phyloP scores from a whole-genome alignment of 2,888 invertebrate species.

The Pandemis heparana region DNA sequence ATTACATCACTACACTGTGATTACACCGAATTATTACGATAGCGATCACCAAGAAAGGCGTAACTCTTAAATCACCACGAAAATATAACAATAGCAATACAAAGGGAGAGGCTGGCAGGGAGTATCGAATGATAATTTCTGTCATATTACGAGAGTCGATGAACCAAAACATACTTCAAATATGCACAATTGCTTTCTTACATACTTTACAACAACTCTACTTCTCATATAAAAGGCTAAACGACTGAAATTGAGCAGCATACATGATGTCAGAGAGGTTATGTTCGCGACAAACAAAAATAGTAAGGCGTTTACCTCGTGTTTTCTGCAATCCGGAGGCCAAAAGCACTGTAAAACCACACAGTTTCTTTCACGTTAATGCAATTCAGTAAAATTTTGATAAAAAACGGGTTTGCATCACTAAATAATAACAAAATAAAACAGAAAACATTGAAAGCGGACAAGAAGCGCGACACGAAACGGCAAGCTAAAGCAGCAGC shows the following conservation, averaged over 20 bases:
- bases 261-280: conserved; percentile 79
- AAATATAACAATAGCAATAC: background rate
- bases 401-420: conserved; percentile 84
- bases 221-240: conserved; percentile 49
- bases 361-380: conserved; percentile 76
- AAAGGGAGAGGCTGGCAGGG: conserved; percentile 17
- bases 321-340: conserved; percentile 69
- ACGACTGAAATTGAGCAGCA: conserved; percentile 72
- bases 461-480: conserved; percentile 87
- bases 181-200: conserved; percentile 4
- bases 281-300: conserved; percentile 85
- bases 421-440: conserved; percentile 85
- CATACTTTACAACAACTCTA: conserved; percentile 21
- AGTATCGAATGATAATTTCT: conserved; percentile 9
- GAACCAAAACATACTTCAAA: conserved; percentile 1
- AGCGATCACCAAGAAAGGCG: background rate
- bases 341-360: conserved; percentile 75
- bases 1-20: background rate
- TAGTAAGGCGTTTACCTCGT: conserved; percentile 85
- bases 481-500: conserved; percentile 89
- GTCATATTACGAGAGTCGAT: background rate
- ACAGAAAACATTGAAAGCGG: conserved; percentile 86
- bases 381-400: conserved; percentile 75
- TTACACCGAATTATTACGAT: conserved; percentile 1
- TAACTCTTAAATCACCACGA: conserved; percentile 7